Base-by-base conservation (phyloP, 2,888 invertebrate species). In the Caenorhabditis sulstoni region DNA sequence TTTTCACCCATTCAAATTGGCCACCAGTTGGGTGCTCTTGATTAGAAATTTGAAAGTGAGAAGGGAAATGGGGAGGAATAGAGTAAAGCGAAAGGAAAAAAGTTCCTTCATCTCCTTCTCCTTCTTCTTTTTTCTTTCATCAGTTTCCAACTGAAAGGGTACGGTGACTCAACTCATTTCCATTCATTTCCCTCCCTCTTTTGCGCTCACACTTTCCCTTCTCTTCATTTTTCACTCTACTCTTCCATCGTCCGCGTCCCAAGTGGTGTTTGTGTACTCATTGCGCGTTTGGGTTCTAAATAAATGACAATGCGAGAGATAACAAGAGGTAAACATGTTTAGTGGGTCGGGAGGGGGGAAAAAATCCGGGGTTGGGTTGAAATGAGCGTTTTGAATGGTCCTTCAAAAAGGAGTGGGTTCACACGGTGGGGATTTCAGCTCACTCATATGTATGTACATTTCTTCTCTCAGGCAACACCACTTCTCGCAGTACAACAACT, bases 301-400 rank as follows among this genome's bases (percentile, higher is more conserved):
- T 44, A 71, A n/a, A 71, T 71, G 71, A 64, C 41, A 37, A 35
- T 41, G 44, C n/a, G n/a, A n/a, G 50, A 50, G 57, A 73, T 64
- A 64, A 57, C 49, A 57, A 55, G 71, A 73, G 73, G 64, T 64
- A 73, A 71, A 71, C 61, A 73, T 52, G 45, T 68, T 59, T 68
- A 29, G 29, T 29, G 29, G 7, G 29, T 29, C 29, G 4, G 4
- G 29, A 29, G 7, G 7, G 29, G 4, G 29, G 3, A 29, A 29
- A 29, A 29, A 29, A 49, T n/a, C n/a, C n/a, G n/a, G n/a, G n/a
- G n/a, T 52, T 16, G 20, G 5, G 18, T 52, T 22, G 53, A 55
- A 70, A 70, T 61, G 35, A 53, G 14, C 44, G 41, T 45, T 52
- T 16, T 29, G 37, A 53, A 35, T 55, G 71, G 45, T 62, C 62